Evolutionary conservation across 2,113 vertebrate genomes (phyloP).

Genomic region (Muntiacus reevesi): DNA sequence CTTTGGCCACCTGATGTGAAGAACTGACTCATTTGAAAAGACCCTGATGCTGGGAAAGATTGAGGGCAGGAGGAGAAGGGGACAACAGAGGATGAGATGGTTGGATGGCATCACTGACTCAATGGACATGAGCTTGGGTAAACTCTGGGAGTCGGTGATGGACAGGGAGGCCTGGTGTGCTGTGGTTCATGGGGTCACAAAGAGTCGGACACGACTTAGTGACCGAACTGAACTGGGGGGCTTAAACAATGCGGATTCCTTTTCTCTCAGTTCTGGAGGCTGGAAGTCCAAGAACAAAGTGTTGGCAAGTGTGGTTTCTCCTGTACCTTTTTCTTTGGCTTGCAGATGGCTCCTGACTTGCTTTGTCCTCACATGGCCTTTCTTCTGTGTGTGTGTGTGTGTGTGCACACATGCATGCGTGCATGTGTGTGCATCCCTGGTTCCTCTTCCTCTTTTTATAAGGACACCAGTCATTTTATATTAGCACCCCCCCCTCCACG

Average conservation of each 20-base stretch:
- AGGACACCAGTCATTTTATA: neutral
- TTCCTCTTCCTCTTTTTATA: neutral
- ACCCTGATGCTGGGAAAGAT: neutral
- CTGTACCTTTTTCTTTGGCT: neutral
- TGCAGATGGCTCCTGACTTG: neutral
- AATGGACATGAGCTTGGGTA: neutral
- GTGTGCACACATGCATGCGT: neutral
- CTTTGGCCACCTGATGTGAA: accelerated
- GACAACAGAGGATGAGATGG: neutral
- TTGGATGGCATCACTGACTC: neutral
- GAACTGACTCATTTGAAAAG: neutral
- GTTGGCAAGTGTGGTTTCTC: neutral
- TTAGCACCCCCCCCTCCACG: neutral
- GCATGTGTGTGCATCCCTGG: neutral
- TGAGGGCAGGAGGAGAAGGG: neutral
- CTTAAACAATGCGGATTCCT: neutral
- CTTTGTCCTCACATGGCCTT: neutral
- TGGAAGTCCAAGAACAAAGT: neutral
- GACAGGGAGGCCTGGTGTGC: neutral
- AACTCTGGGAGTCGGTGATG: neutral
- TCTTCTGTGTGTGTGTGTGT: neutral
- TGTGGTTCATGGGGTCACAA: neutral
- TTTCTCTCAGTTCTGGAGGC: neutral
- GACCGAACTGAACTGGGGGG: neutral
- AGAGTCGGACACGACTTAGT: accelerated